A percentile compares a stretch with the other conserved stretches of the same genome.
phyloP scores from a whole-genome alignment of 2,797 vertebrate genomes.

The Enteromius fasciolatus region DNA sequence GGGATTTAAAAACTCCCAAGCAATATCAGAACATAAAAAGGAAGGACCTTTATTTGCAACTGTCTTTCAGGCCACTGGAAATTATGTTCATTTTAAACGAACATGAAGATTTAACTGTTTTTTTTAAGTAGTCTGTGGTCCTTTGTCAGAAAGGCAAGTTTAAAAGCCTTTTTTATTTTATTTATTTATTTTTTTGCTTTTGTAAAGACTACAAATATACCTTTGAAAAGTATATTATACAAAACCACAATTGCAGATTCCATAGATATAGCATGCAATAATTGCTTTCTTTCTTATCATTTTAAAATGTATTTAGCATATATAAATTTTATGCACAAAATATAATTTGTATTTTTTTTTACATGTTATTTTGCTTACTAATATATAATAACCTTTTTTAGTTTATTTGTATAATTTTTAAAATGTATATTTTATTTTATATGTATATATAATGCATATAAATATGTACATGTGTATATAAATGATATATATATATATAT shows the following conservation, averaged over 20 bases:
- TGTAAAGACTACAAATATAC: background rate
- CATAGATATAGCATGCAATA: background rate
- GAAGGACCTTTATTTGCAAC: slow-evolving; percentile 24
- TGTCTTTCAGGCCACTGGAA: background rate
- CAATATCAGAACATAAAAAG: slow-evolving; percentile 50
- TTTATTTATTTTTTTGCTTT: background rate
- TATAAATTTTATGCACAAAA: too few species aligned
- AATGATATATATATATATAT: too few species aligned
- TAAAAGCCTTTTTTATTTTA: background rate
- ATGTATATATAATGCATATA: too few species aligned
- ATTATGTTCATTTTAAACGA: background rate
- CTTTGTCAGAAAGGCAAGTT: background rate
- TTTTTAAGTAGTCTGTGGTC: background rate
- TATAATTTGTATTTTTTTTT: background rate
- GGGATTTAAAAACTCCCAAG: slow-evolving; percentile 52
- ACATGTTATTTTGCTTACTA: background rate
- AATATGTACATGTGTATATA: too few species aligned
- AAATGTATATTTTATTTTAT: too few species aligned
- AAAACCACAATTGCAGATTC: background rate
- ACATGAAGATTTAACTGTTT: background rate
- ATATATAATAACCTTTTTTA: background rate
- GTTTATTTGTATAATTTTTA: too few species aligned
- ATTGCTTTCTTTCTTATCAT: background rate
- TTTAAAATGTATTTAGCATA: too few species aligned
- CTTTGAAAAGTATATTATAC: background rate